Conservation (phyloP, 1,140 invertebrate genomes). For the Nasonia vitripennis region DNA sequence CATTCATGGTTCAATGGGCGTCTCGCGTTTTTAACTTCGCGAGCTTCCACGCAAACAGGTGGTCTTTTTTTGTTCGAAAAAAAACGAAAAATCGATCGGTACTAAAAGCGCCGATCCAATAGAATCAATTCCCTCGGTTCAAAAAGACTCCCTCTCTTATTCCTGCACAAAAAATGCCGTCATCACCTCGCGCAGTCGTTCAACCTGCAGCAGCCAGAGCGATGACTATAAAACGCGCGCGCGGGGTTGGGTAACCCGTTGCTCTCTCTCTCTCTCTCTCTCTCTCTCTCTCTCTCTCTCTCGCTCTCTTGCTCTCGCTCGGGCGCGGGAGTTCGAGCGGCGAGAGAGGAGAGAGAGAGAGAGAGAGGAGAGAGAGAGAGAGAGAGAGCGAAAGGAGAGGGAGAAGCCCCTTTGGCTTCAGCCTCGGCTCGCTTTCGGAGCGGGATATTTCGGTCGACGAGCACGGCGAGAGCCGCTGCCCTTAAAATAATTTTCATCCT, state of each 20-base stretch:
- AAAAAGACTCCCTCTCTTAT: too few species aligned
- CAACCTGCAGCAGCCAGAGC: conserved; percentile 5
- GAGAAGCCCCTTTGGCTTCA: conserved; percentile 33
- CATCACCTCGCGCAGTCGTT: conserved; percentile 8
- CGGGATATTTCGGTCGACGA: conserved; percentile 48
- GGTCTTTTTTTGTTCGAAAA: background rate
- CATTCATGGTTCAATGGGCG: conserved; percentile 35
- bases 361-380: too few species aligned
- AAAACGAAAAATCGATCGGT: background rate
- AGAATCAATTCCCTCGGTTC: background rate
- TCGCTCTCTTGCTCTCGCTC: too few species aligned
- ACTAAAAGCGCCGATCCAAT: background rate
- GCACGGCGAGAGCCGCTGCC: conserved; percentile 22
- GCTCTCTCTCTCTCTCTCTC: background rate
- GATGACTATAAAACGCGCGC: background rate
- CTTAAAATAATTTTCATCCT: conserved; percentile 53
- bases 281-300: too few species aligned
- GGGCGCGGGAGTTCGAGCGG: conserved; percentile 3
- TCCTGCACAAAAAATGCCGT: background rate
- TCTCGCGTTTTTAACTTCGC: background rate
- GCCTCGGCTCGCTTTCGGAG: conserved; percentile 22
- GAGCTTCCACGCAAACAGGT: background rate
- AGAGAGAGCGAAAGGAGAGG: background rate
- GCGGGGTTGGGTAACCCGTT: conserved; percentile 19
- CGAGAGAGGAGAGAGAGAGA: background rate